phyloP scores from a whole-genome alignment of 1,140 invertebrate species.

The Drosophila repleta region DNA sequence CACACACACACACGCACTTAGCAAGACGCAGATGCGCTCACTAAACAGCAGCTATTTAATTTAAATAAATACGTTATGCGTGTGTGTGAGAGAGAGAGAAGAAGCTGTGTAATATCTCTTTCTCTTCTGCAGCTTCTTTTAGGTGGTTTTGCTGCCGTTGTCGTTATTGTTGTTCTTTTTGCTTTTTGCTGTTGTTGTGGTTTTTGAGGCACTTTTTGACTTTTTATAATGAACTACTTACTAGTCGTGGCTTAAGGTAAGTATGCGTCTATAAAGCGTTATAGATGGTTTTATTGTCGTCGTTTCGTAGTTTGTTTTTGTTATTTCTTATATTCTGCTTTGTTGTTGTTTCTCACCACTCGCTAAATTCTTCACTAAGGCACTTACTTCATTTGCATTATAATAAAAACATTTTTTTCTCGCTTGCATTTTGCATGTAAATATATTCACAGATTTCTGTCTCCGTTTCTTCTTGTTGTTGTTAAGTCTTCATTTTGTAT shows the following conservation, averaged over 20 bases:
- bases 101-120: constrained; percentile 9
- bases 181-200: constrained; percentile 25
- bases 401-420: constrained; percentile 52
- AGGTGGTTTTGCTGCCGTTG: background rate
- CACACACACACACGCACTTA: constrained; percentile 20
- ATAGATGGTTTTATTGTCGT: constrained; percentile 55
- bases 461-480: constrained; percentile 23
- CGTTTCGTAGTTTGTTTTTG: constrained; percentile 20
- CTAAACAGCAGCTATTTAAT: constrained; percentile 36
- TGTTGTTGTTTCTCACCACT: constrained; percentile 41
- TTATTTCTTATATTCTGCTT: constrained; percentile 1
- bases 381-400: constrained; percentile 76
- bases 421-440: constrained; percentile 56
- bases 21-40: constrained; percentile 22
- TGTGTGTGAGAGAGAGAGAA: constrained; percentile 24
- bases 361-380: constrained; percentile 60
- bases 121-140: constrained; percentile 8
- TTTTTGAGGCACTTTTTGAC: constrained; percentile 46
- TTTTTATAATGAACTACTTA: constrained; percentile 51
- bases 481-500: constrained; percentile 40
- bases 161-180: constrained; percentile 2
- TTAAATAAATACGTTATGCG: constrained; percentile 47
- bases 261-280: constrained; percentile 46
- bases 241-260: constrained; percentile 25
- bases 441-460: constrained; percentile 44